These are phyloP conservation scores for Cordilura impudica DNA, from an alignment of 2,888 invertebrate species.

Conservation along the genomic window DNA sequence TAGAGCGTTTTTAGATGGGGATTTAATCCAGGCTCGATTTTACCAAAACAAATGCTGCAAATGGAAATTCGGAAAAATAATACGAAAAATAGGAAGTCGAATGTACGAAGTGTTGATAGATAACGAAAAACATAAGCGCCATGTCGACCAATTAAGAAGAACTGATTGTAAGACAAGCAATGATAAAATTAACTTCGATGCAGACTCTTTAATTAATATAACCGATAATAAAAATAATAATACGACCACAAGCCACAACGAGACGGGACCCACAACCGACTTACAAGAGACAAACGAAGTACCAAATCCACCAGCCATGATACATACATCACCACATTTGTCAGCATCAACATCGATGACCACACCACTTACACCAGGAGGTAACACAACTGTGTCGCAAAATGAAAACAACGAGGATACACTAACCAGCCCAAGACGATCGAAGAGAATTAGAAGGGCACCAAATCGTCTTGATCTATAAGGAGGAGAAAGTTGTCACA, in stretches of 20 bases:
- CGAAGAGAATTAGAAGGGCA: too few relatives aligned
- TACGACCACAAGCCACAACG: neutral
- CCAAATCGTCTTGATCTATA: too few relatives aligned
- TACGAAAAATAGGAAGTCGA: conserved; percentile 14
- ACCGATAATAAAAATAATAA: neutral
- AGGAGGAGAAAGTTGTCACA: too few relatives aligned
- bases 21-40: conserved; percentile 22
- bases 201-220: neutral
- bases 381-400: too few relatives aligned
- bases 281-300: too few relatives aligned
- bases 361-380: too few relatives aligned
- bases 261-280: too few relatives aligned
- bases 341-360: too few relatives aligned
- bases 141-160: conserved; percentile 35
- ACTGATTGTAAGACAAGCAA: neutral
- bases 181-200: neutral
- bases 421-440: too few relatives aligned
- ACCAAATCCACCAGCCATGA: too few relatives aligned
- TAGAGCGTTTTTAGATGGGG: neutral
- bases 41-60: conserved; percentile 36
- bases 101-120: conserved; percentile 44
- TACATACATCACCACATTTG: too few relatives aligned
- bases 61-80: conserved; percentile 39
- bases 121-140: conserved; percentile 32
- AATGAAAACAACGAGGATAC: too few relatives aligned